Percentiles rank a stretch among this genome's conserved stretches.
phyloP scores from a whole-genome alignment of 2,888 invertebrate species.

The Rhopalosiphum nymphaeae region DNA sequence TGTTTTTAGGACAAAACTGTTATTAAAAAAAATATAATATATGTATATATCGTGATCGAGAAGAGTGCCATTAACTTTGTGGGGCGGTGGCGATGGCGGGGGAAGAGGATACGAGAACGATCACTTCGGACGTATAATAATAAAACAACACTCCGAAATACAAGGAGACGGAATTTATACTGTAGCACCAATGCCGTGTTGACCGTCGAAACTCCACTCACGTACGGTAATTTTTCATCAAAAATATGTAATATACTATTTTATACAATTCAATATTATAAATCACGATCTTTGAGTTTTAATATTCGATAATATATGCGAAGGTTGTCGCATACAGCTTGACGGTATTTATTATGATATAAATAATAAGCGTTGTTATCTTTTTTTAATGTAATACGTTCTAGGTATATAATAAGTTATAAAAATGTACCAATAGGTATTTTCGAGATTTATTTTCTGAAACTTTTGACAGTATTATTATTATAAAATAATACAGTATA shows the following conservation, averaged over 20 bases:
- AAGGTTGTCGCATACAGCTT: not conserved
- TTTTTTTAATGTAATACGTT: not conserved
- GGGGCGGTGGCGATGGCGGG: not conserved
- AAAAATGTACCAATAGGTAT: not conserved
- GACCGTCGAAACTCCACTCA: not conserved
- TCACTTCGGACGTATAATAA: not conserved
- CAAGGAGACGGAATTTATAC: not conserved
- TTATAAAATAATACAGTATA: not conserved
- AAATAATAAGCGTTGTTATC: not conserved
- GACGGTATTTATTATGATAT: not conserved
- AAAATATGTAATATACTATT: not conserved
- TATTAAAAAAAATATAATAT: conserved; percentile 27
- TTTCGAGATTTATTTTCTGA: not conserved
- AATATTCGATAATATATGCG: not conserved
- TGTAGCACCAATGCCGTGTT: not conserved
- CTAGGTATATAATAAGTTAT: not conserved
- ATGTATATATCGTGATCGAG: not conserved
- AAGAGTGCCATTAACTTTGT: not conserved
- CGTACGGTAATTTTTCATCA: not conserved
- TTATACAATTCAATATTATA: not conserved
- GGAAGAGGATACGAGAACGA: not conserved
- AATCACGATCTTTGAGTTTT: not conserved
- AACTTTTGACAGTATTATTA: not conserved
- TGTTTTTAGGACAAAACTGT: conserved; percentile 40
- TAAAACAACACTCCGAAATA: not conserved